Base-by-base conservation (phyloP, 2,888 invertebrate genomes). In the Laspeyria flexula region DNA sequence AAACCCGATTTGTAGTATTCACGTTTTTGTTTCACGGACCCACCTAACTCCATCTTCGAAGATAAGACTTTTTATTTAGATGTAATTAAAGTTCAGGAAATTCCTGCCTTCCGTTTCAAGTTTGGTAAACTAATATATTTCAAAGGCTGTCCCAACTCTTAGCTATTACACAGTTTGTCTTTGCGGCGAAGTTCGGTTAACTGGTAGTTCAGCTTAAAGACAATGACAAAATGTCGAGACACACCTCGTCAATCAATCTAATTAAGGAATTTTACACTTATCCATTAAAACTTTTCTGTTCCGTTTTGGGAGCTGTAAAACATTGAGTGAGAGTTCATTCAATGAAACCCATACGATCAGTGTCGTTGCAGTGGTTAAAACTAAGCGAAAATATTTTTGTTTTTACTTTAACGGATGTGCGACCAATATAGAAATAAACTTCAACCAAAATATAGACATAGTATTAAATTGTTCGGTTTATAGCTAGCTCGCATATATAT, bases 251-350 rank as follows among this genome's bases (percentile, higher is more conserved):
- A 79, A 77, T 84, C 79, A 82, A 80, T 81, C 76, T 79, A 86
- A 83, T 83, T 82, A 78, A 68, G 77, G 59, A 79, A 83, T 85
- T 85, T 83, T 77, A 80, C 78, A 81, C 75, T 75, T 59, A 51
- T 59, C 76, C 75, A 81, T 85, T 86, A 83, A 83, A 86, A 86
- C 77, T 85, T 85, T 73, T 61, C 55, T 78, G 77, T 71, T 70
- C 48, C 61, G 63, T 75, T 79, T 71, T 58, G 69, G 62, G 77
- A 78, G 75, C 11, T 11, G n/a, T n/a, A 9, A 30, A 30, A 4
- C 11, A 3, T 12, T 11, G 11, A 30, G 11, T 30, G 11, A 30
- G 6, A 31, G 13, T 12, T 31, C 7, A 6, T 31, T 31, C 11
- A 30, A 10, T 11, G 11, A 11, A 1, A 11, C 4, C n/a, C 30